Evolutionary conservation across 2,797 vertebrate genomes (phyloP).

Genomic region (Nannoperca obscura): DNA sequence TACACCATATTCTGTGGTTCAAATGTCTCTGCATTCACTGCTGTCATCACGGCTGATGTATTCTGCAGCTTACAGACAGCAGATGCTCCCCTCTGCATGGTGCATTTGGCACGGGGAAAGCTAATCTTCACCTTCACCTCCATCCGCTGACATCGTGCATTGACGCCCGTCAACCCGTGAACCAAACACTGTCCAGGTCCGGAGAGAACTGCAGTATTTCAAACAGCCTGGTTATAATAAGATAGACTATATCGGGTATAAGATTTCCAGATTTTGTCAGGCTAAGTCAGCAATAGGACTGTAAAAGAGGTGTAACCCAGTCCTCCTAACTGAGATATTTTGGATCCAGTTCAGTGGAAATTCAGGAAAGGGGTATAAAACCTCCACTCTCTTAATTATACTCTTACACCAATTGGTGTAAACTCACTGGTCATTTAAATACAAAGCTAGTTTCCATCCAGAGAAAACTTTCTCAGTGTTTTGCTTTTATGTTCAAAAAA

Average conservation of each 20-base stretch:
- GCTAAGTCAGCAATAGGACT: neutral
- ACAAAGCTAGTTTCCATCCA: too few species aligned
- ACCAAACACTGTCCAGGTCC: conserved; percentile 13
- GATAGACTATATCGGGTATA: too few species aligned
- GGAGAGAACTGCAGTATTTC: neutral
- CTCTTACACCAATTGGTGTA: neutral
- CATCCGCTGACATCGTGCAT: conserved; percentile 15
- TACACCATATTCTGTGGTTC: conserved; percentile 30
- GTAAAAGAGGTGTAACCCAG: neutral
- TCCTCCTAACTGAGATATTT: neutral
- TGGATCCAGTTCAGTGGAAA: conserved; percentile 7
- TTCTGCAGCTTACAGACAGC: conserved; percentile 46
- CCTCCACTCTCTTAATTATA: neutral
- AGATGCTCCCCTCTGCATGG: conserved; percentile 66
- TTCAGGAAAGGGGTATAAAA: neutral
- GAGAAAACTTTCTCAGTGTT: neutral
- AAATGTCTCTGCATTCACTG: conserved; percentile 31
- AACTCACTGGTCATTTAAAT: neutral
- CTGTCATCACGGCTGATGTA: conserved; percentile 32
- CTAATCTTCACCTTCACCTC: conserved; percentile 54
- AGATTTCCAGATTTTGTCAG: neutral
- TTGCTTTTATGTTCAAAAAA: neutral
- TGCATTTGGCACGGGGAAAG: conserved; percentile 3
- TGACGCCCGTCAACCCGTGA: neutral
- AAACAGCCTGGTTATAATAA: neutral